Conservation (phyloP, 1,140 invertebrate genomes). For the Cheumatopsyche charites region DNA sequence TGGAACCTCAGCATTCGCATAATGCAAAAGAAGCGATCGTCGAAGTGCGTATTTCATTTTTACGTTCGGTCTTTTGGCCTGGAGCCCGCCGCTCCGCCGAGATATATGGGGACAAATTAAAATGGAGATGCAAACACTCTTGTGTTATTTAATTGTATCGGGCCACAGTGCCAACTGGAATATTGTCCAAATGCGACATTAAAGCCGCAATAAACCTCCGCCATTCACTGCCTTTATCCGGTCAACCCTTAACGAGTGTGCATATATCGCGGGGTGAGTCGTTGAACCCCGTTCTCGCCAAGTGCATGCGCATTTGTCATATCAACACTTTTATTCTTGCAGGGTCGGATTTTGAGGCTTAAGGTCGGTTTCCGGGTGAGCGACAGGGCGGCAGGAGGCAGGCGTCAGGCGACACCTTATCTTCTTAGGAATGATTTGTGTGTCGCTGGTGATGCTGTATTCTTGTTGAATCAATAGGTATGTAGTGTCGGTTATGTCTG, state of each 20-base stretch:
- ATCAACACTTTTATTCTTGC: not conserved
- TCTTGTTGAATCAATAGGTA: too few species aligned
- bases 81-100: not conserved
- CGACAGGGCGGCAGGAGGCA: too few species aligned
- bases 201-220: constrained; percentile 30
- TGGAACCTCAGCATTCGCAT: too few species aligned
- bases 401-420: too few species aligned
- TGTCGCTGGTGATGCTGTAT: too few species aligned
- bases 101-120: constrained; percentile 40
- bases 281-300: not conserved
- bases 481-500: too few species aligned
- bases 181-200: constrained; percentile 38
- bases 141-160: constrained; percentile 39
- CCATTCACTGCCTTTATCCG: not conserved
- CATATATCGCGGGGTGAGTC: too few species aligned
- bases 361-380: too few species aligned
- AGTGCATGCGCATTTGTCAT: constrained; percentile 10
- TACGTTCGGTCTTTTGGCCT: constrained; percentile 30
- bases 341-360: too few species aligned
- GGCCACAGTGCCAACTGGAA: constrained; percentile 29
- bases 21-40: too few species aligned
- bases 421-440: too few species aligned
- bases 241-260: too few species aligned
- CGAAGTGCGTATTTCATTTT: constrained; percentile 33
- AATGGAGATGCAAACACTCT: constrained; percentile 39